Percentiles rank a stretch among this genome's conserved stretches.
Evolutionary conservation across 2,888 invertebrate genomes (phyloP).

Genomic region (Beris chalybata): DNA sequence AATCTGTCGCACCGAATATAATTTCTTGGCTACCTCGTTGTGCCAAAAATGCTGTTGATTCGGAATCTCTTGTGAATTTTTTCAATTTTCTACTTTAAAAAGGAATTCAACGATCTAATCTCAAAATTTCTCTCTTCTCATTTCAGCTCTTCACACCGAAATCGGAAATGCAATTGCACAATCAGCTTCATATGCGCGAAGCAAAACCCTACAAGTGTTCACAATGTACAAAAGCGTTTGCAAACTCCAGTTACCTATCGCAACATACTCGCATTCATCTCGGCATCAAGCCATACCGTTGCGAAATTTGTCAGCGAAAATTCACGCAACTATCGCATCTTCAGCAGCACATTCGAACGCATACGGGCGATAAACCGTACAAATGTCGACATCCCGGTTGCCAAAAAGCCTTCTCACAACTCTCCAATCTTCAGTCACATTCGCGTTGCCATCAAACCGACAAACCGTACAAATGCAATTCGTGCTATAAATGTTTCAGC

Average conservation of each 20-base stretch:
- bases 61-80: too few species aligned
- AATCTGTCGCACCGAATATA: too few species aligned
- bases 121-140: slow-evolving; percentile 46
- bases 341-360: slow-evolving; percentile 99
- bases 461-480: slow-evolving; percentile 99
- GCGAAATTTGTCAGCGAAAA: slow-evolving; percentile 96
- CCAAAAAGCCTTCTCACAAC: slow-evolving; percentile 98
- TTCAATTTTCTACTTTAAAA: too few species aligned
- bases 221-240: slow-evolving; percentile 98
- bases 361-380: slow-evolving; percentile 99
- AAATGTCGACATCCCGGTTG: slow-evolving; percentile 97
- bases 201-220: slow-evolving; percentile 99
- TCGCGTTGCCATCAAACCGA: slow-evolving; percentile 99
- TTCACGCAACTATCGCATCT: slow-evolving; percentile 99
- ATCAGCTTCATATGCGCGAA: slow-evolving; percentile 98
- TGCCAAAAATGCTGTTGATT: too few species aligned
- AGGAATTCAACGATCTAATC: background rate
- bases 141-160: slow-evolving; percentile 96
- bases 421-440: slow-evolving; percentile 98
- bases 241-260: slow-evolving; percentile 98
- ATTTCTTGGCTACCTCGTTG: too few species aligned
- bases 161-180: slow-evolving; percentile 95
- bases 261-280: slow-evolving; percentile 99
- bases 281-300: slow-evolving; percentile 98
- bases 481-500: slow-evolving; percentile 99